Conservation (phyloP, 2,113 vertebrate species). For the Bothrops jararaca region DNA sequence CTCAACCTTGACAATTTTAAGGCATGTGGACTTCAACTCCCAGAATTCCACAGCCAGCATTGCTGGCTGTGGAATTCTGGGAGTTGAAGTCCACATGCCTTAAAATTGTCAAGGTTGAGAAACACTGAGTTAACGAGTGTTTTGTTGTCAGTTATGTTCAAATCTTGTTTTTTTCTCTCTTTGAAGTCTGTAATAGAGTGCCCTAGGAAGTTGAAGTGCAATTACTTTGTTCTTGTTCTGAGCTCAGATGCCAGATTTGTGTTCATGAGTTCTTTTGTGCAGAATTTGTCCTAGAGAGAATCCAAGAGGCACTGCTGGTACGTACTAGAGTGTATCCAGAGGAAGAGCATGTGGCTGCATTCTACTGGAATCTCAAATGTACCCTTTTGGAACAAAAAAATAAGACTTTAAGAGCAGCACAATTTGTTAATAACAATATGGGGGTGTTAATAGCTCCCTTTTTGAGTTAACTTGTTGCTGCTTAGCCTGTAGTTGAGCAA, state of each 20-base stretch:
- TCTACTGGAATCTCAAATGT: neutral
- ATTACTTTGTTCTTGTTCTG: neutral
- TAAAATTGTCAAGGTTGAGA: no score
- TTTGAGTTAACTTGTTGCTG: neutral
- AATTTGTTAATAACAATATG: neutral
- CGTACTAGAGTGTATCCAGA: neutral
- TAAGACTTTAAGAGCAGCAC: neutral
- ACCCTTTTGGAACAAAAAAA: neutral
- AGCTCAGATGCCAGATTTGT: neutral
- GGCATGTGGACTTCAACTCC: no score
- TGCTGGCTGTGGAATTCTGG: no score
- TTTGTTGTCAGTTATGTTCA: neutral
- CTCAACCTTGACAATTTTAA: no score
- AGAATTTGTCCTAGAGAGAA: neutral
- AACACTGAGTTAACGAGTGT: neutral
- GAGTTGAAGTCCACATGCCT: no score
- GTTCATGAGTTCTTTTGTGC: neutral
- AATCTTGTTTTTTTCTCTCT: neutral
- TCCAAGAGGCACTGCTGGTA: neutral
- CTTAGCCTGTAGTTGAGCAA: neutral
- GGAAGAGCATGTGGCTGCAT: neutral
- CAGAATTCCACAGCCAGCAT: no score
- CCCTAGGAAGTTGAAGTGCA: neutral
- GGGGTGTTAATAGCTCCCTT: neutral
- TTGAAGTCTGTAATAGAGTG: neutral